These are phyloP conservation scores for Genyomyrus donnyi DNA, from an alignment of 2,113 vertebrate species.

Conservation along the genomic window DNA sequence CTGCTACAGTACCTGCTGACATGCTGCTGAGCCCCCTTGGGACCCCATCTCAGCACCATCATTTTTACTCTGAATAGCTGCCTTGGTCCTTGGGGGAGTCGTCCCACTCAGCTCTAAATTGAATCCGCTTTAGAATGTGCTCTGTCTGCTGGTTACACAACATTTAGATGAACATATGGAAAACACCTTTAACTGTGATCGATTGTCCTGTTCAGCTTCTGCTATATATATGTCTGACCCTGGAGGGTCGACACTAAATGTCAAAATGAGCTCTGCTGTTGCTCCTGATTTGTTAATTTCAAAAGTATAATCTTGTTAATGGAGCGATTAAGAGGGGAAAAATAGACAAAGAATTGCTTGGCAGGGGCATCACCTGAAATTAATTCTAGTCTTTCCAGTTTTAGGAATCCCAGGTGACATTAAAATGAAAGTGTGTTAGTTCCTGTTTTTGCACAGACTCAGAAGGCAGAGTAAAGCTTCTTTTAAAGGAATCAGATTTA, in stretches of 20 bases:
- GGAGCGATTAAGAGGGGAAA: background rate
- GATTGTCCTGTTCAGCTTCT: background rate
- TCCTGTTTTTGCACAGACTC: slow-evolving; percentile 1
- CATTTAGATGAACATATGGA: background rate
- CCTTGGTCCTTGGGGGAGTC: background rate
- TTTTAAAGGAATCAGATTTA: slow-evolving; percentile 9
- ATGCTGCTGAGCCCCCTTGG: background rate
- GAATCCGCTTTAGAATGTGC: background rate
- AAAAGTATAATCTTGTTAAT: slow-evolving; percentile 3
- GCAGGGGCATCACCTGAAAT: background rate
- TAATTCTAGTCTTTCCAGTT: background rate
- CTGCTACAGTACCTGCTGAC: background rate
- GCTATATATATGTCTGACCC: background rate
- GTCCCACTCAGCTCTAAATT: background rate
- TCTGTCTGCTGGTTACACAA: background rate
- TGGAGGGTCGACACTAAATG: background rate
- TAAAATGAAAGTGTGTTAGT: background rate
- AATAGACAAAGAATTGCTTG: background rate
- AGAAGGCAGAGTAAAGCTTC: background rate
- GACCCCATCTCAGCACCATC: background rate
- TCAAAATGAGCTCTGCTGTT: background rate
- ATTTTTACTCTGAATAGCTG: background rate
- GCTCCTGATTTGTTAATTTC: background rate
- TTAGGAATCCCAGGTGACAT: slow-evolving; percentile 7
- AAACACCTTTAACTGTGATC: background rate